Evolutionary conservation across 2,888 invertebrate genomes (phyloP).

Genomic region (Cerastis rubricosa): DNA sequence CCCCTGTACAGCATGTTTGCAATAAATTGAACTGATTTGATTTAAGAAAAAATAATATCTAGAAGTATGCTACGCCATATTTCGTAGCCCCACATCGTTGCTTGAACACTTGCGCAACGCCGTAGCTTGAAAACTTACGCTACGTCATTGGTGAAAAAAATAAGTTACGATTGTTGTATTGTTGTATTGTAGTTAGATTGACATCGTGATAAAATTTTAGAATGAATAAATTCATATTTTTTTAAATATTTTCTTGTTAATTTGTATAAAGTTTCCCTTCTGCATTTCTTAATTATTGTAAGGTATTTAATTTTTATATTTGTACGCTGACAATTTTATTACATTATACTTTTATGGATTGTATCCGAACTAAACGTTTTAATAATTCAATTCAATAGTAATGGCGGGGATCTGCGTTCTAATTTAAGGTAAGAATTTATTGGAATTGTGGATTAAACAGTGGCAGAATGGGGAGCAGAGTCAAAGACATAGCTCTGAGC

Average conservation of each 20-base stretch:
- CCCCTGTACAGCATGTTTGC: no score
- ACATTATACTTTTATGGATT: no score
- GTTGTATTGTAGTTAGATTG: no score
- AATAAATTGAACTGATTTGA: no score
- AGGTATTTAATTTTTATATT: not conserved
- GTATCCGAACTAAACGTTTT: no score
- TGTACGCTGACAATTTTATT: no score
- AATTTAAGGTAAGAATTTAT: conserved; percentile 50
- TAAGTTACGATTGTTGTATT: no score
- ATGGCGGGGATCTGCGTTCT: conserved; percentile 38
- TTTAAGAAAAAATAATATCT: not conserved
- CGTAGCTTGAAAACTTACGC: not conserved
- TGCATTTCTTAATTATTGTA: not conserved
- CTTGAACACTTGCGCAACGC: not conserved
- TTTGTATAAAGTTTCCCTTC: conserved; percentile 17
- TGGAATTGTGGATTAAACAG: conserved; percentile 41
- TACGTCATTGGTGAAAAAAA: no score
- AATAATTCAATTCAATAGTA: conserved; percentile 53
- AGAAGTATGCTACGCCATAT: not conserved
- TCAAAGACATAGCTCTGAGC: not conserved
- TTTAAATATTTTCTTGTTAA: not conserved
- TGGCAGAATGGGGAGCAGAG: conserved; percentile 6
- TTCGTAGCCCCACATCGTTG: conserved; percentile 16
- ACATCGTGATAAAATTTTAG: no score
- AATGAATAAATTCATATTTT: no score